Base-by-base conservation (phyloP, 1,140 invertebrate genomes). In the Orchesella cincta region DNA sequence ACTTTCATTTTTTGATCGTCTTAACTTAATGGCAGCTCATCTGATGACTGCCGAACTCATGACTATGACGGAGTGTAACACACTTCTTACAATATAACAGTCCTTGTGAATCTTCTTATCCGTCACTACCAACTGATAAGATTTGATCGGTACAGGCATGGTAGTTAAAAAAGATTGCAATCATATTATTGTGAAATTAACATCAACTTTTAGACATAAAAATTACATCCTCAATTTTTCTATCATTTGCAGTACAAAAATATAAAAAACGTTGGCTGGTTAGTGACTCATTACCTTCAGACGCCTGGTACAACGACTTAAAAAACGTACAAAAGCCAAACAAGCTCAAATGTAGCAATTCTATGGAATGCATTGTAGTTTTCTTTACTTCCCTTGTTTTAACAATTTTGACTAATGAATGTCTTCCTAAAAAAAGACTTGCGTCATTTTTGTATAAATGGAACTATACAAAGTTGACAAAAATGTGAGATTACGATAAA, bases 171-270 rank as follows among this genome's bases (percentile, higher is more conserved):
- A 23, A 57, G 52, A 57, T 57, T 57, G 52, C 52, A 57, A 57
- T 57, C 52, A 57, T n/a, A n/a, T 3, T 57, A n/a, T 57, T 57
- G 52, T 57, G 23, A 23, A 57, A 57, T 57, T 57, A 57, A 57
- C 52, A 57, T 57, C 52, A 57, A 57, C 14, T 57, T 57, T 57
- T 57, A n/a, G 52, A 14, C 52, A n/a, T 57, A 57, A 57, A 57
- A 57, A 57, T 57, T 57, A 57, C 8, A 57, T 57, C 39, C 39
- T 12, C 39, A 12, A 46, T 46, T 46, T 46, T 46, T 46, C 39
- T 46, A 12, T 46, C 8, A 12, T 12, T 12, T 12, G 39, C 20
- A 46, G 8, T 46, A 12, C n/a, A n/a, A n/a, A n/a, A n/a, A n/a
- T n/a, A n/a, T n/a, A n/a, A n/a, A n/a, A n/a, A n/a, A n/a, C n/a